Evolutionary conservation across 2,113 vertebrate genomes (phyloP), one percentile per base, ranked within the genome.

Genomic region (Prunella himalayana): DNA sequence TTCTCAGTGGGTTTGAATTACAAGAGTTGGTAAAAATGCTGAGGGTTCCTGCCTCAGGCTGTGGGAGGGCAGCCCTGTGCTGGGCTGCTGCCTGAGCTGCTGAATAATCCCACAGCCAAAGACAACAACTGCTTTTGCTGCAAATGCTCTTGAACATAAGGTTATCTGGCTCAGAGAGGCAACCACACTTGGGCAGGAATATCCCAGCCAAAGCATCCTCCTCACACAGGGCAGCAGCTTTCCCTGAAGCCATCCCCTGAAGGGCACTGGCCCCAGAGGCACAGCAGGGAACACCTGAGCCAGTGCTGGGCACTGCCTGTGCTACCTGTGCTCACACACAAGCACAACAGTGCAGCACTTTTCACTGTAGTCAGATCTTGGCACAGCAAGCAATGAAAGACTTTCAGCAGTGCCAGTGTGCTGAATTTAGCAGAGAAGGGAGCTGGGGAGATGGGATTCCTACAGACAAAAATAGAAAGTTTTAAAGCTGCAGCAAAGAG

Each of bases 381-480:
- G 81, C 82, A 82, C 2, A 28, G 70, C 49, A 18, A 1, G 8
- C 2, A 1, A 89, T 57, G 47, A 80, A 90, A 79, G 78, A 13
- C 45, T 47, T 79, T 47, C 65, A 81, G 88, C 56, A 35, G 4
- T 73, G 82, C 75, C 84, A 79, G 63, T 1, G 20, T 31, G 70
- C 78, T 66, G 91, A 94, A 80, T 91, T 90, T 79, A 95, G 94
- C 87, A 80, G 93, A 80, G 89, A 86, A 86, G 89, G 91, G 90
- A 91, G 56, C 66, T 81, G 60, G 93, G 91, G 80, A 95, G 85
- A 47, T 92, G 87, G 85, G 86, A 95, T 97, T 96, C 95, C 93
- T 88, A 39, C 25, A 49, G 90, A 90, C 79, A 95, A 94, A 96
- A 97, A 96, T 91, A 97, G 93, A 89, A 82, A 45, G 66, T 92